Base-by-base conservation (phyloP, 30 jellyfish, hydroid and myxozoan species). In the Chironex yamaguchii region DNA sequence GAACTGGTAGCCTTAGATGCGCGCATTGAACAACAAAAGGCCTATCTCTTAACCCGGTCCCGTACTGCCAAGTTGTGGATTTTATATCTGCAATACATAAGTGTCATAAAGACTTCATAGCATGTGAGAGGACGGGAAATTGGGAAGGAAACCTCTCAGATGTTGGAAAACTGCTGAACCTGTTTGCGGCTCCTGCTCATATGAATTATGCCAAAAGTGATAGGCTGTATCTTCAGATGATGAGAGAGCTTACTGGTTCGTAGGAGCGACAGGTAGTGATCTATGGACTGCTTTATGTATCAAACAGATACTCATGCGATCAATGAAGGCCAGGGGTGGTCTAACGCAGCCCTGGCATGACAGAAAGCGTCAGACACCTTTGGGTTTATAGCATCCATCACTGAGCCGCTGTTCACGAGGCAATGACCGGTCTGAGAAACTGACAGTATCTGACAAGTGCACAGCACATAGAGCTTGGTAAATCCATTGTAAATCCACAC, bases 101-200 rank as follows among this genome's bases (percentile, higher is more conserved):
- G 70, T 20, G 36, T 82, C 28, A 22, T 80, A 12, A 80, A 80
- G 89, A 73, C 21, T 82, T 82, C 64, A 82, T 82, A 21, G 42
- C 51, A 48, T 78, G 89, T 24, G 92, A 82, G 92, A 36, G 92
- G 65, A 82, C 92, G 26, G 92, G 92, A 24, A 74, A 82, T 54
- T 82, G 90, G 82, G 42, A 36, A 33, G 33, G 35, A 32, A 65
- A 82, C 58, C 90, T 82, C 49, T 31, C n/a, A 26, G 80, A 79
- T 11, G 81, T 82, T 3, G 22, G 90, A 22, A 36, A 62, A 51
- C 75, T 85, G 93, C 25, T 85, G 34, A 85, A 76, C 63, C 76
- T 75, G 28, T 85, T 75, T 62, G 95, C 92, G 50, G 92, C 93
- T 32, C 22, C 95, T 11, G 95, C 86, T 31, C 88, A 63, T 26